Conservation (phyloP, 2,113 vertebrate genomes). For the Etia nguti region DNA sequence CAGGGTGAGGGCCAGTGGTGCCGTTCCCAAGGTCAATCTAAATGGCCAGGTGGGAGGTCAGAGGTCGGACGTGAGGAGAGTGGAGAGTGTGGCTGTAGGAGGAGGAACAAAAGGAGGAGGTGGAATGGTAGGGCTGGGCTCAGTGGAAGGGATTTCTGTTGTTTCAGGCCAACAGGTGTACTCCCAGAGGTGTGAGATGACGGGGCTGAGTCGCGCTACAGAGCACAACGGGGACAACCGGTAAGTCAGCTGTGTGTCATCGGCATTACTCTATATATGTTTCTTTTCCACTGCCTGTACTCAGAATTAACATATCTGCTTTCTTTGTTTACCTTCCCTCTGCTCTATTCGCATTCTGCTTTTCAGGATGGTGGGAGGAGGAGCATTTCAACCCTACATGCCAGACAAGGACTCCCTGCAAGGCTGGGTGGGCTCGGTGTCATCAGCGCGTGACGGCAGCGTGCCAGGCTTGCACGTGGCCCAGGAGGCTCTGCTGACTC, state of each 20-base stretch:
- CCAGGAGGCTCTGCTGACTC: slow-evolving; percentile 72
- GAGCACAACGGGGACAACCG: slow-evolving; percentile 85
- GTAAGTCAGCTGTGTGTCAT: slow-evolving; percentile 44
- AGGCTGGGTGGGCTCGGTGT: slow-evolving; percentile 63
- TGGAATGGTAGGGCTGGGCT: slow-evolving; percentile 72
- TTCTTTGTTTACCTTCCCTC: not conserved
- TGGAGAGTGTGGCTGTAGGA: slow-evolving; percentile 56
- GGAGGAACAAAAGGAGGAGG: slow-evolving; percentile 51
- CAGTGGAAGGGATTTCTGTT: slow-evolving; percentile 88
- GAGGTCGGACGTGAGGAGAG: slow-evolving; percentile 87
- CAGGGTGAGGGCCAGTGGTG: slow-evolving; percentile 69
- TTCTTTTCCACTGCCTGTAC: not conserved
- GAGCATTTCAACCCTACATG: slow-evolving; percentile 75
- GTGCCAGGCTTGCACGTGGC: slow-evolving; percentile 55
- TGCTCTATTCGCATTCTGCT: not conserved
- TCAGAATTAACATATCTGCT: not conserved
- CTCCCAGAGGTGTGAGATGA: slow-evolving; percentile 75
- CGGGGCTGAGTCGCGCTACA: slow-evolving; percentile 65
- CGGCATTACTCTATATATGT: too few relatives aligned
- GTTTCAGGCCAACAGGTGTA: slow-evolving; percentile 92
- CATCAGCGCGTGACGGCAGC: slow-evolving; percentile 43
- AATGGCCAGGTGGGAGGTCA: slow-evolving; percentile 93
- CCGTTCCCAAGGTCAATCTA: slow-evolving; percentile 76
- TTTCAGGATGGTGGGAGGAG: slow-evolving; percentile 54
- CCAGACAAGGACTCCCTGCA: slow-evolving; percentile 68